Evolutionary conservation across 23 tunicate genomes (phyloP), one percentile per base, ranked within the genome.

Genomic region (Oikopleura vanhoeffeni): DNA sequence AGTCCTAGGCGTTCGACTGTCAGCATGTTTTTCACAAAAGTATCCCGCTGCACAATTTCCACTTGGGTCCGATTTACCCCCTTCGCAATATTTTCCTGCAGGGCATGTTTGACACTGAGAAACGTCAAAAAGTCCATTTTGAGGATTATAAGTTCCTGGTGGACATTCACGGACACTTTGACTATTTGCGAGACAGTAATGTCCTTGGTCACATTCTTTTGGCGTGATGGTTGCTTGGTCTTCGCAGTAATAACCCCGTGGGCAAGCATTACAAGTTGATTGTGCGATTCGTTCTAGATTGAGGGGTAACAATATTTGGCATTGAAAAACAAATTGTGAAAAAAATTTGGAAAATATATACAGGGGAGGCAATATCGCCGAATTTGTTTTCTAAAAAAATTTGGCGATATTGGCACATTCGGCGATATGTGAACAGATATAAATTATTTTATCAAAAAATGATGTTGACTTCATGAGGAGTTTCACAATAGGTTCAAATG

Each of bases 81-180:
- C 60, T 18, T 49, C 60, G 60, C 60, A 49, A 18, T 4, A 49
- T 8, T 49, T 8, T 4, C 60, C 60, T 18, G 60, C 60, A 4
- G 60, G 60, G 18, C 60, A 49, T 18, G 8, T 8, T 49, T 49
- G 8, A 49, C 60, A 49, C 18, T 49, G 60, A 49, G 18, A 58
- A 0, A 94, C 91, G 39, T 90, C 88, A 0, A 39, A 40, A 1
- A 93, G 57, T 35, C 86, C 88, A 67, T 57, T 34, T 1, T 40
- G 85, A 83, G 88, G 87, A 84, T 91, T 89, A 41, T 90, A 93
- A 86, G 57, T 89, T 40, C 98, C 98, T 27, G 89, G 87, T 13
- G 98, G 88, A 82, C 98, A 93, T 33, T 8, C 18, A 18, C 8
- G 8, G 8, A 18, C 18, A 18, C 18, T 49, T 49, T 49, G 18